Percentiles rank a stretch among this genome's conserved stretches.
Evolutionary conservation across 2,113 vertebrate species (phyloP).

Genomic region (Hypanus sabinus): DNA sequence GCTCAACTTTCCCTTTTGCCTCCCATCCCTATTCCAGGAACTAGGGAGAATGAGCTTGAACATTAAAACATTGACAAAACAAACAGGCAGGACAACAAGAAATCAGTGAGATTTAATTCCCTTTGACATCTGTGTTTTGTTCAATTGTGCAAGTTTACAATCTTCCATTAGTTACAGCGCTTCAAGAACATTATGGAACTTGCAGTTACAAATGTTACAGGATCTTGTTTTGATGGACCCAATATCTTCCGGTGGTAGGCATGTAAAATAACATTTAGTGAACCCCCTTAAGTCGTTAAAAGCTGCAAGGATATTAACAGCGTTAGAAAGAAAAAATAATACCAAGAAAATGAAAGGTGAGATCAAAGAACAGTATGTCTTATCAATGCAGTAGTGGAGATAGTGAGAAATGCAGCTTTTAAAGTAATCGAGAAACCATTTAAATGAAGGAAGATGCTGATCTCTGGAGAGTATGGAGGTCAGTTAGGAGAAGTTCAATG

Average conservation of each 20-base stretch:
- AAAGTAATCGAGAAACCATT: neutral
- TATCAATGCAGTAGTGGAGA: neutral
- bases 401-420: neutral
- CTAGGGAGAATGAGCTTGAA: too few relatives aligned
- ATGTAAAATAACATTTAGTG: neutral
- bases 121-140: neutral
- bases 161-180: neutral
- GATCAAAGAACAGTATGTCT: neutral
- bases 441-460: neutral
- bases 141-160: neutral
- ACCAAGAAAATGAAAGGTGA: neutral
- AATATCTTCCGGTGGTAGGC: neutral
- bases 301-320: too few relatives aligned
- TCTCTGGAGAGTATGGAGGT: neutral
- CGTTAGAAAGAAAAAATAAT: neutral
- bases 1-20: neutral
- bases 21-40: too few relatives aligned
- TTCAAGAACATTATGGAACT: neutral
- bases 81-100: neutral
- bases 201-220: slow-evolving; percentile 9
- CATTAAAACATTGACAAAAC: neutral
- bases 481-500: too few relatives aligned
- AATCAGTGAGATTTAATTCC: neutral
- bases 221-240: neutral
- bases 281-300: neutral